Evolutionary conservation across 2,888 invertebrate genomes (phyloP).

Genomic region (Ptilodon capucinus): DNA sequence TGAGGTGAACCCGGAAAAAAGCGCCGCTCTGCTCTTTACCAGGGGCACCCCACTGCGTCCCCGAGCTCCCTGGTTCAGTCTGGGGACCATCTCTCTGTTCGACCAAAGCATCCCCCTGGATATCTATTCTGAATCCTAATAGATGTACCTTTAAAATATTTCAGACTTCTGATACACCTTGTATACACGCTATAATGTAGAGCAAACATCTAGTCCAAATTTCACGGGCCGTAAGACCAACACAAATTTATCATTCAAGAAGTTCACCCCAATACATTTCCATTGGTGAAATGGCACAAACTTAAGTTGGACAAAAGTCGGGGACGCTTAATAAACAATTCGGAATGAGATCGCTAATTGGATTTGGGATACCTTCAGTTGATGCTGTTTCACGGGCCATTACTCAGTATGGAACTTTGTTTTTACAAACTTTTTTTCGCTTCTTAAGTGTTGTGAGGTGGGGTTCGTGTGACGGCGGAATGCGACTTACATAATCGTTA

Average conservation of each 20-base stretch:
- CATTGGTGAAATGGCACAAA: background rate
- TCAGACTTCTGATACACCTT: too few species aligned
- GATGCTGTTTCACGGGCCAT: slow-evolving; percentile 14
- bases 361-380: slow-evolving; percentile 2
- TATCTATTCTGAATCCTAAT: too few species aligned
- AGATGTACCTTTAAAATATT: too few species aligned
- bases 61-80: too few species aligned
- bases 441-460: background rate
- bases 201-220: background rate
- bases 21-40: too few species aligned
- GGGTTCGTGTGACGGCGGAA: background rate
- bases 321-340: slow-evolving; percentile 4
- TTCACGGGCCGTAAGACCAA: background rate
- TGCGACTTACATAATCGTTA: background rate
- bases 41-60: too few species aligned
- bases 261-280: background rate
- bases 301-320: background rate
- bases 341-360: slow-evolving; percentile 9
- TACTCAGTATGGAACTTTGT: slow-evolving; percentile 20
- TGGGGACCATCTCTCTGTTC: too few species aligned
- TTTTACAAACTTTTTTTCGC: slow-evolving; percentile 17
- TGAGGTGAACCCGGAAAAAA: too few species aligned
- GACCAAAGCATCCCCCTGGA: too few species aligned
- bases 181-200: background rate
- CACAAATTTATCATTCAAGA: background rate